Evolutionary conservation across 2,888 invertebrate species (phyloP).

Genomic region (Eupithecia abbreviata): DNA sequence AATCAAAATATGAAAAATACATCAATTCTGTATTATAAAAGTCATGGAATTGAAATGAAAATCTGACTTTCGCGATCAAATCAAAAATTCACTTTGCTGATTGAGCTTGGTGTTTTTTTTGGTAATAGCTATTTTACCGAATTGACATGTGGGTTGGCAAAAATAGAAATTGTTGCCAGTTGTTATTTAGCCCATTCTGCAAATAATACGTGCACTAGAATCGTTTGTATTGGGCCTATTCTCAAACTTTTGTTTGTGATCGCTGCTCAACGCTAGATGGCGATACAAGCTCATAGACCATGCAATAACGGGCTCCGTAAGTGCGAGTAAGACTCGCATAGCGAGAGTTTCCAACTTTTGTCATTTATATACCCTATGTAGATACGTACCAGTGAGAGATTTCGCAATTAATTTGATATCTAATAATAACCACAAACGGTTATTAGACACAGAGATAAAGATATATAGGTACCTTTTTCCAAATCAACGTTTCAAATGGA

Average conservation of each 20-base stretch:
- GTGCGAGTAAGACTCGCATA: no score
- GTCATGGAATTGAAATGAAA: conserved; percentile 39
- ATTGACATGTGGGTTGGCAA: background rate
- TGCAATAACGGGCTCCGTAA: no score
- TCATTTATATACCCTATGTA: no score
- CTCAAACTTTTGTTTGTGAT: background rate
- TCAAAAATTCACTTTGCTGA: conserved; percentile 37
- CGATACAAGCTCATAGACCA: background rate
- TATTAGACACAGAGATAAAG: no score
- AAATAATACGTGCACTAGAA: background rate
- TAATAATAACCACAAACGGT: no score
- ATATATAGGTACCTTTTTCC: no score
- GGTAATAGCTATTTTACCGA: background rate
- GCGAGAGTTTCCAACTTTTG: no score
- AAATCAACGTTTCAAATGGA: no score
- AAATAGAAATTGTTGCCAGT: background rate
- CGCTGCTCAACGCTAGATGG: conserved; percentile 11
- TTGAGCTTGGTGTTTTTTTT: conserved; percentile 33
- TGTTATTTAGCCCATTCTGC: background rate
- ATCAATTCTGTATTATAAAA: conserved; percentile 44
- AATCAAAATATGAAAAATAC: conserved; percentile 41
- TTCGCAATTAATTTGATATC: no score
- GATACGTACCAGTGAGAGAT: no score
- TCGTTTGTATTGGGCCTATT: background rate
- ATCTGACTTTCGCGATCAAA: conserved; percentile 39